These are phyloP conservation scores for Melanotaenia parkinsoni DNA, from an alignment of 2,797 vertebrate species.

Conservation along the genomic window DNA sequence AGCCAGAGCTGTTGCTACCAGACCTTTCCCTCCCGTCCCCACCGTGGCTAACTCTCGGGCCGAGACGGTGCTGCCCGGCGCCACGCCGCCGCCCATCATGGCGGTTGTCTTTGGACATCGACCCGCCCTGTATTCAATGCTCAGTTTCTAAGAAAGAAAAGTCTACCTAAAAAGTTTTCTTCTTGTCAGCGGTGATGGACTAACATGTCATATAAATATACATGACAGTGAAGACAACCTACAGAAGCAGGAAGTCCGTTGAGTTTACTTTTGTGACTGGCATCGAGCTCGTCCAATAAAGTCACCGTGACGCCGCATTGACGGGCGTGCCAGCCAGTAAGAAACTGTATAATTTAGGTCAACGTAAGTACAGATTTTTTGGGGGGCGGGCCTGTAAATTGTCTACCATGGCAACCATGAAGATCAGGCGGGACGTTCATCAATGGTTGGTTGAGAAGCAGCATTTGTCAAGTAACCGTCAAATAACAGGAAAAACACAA, in stretches of 20 bases:
- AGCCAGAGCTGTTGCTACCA: constrained; percentile 87
- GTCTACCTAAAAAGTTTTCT: constrained; percentile 22
- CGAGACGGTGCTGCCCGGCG: constrained; percentile 82
- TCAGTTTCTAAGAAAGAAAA: not conserved
- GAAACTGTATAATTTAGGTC: constrained; percentile 20
- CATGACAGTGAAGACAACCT: constrained; percentile 66
- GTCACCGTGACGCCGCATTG: not conserved
- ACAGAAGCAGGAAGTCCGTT: constrained; percentile 68
- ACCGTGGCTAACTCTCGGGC: constrained; percentile 77
- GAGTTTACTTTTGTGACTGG: constrained; percentile 36
- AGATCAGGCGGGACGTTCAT: constrained; percentile 51
- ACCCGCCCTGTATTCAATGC: constrained; percentile 14
- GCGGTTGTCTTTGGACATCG: constrained; percentile 87
- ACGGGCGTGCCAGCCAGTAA: constrained; percentile 54
- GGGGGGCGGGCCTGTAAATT: constrained; percentile 48
- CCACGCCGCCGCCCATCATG: constrained; percentile 84
- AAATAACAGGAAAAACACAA: constrained; percentile 5
- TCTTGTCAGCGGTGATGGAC: constrained; percentile 56
- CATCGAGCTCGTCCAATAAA: constrained; percentile 58
- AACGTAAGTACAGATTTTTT: not conserved
- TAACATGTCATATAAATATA: constrained; percentile 71
- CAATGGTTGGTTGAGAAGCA: constrained; percentile 42
- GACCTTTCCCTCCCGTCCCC: constrained; percentile 86
- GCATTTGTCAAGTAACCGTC: constrained; percentile 10
- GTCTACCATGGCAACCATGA: constrained; percentile 78